A percentile compares a stretch with the other conserved stretches of the same genome.
These are phyloP conservation scores for Conus betulinus DNA, from an alignment of 1,140 invertebrate species.

Conservation along the genomic window DNA sequence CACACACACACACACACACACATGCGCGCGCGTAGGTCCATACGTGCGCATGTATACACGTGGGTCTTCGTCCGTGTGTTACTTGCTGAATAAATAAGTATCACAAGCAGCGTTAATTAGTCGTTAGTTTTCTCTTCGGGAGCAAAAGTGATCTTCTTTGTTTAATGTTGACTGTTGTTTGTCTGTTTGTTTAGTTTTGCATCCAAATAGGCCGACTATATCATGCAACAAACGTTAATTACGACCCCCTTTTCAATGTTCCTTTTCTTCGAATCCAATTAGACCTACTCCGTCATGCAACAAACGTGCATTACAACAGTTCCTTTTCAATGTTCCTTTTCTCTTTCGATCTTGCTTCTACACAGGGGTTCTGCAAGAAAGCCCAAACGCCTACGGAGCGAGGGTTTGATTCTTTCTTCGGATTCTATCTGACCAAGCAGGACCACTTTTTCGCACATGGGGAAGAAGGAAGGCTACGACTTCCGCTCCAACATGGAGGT, in stretches of 20 bases:
- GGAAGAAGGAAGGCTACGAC: slow-evolving; percentile 23
- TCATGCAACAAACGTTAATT: not conserved
- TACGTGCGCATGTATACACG: too few relatives aligned
- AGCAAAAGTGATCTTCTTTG: too few relatives aligned
- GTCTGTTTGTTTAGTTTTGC: too few relatives aligned
- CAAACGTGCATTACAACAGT: not conserved
- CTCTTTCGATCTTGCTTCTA: not conserved
- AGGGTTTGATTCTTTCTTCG: slow-evolving; percentile 67
- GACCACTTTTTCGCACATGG: slow-evolving; percentile 54
- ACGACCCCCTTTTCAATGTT: too few relatives aligned
- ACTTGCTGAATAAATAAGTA: too few relatives aligned
- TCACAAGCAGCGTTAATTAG: too few relatives aligned
- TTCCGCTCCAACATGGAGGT: not conserved
- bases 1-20: too few relatives aligned
- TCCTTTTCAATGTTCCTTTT: too few relatives aligned
- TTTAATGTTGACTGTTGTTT: too few relatives aligned
- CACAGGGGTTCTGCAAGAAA: slow-evolving; percentile 61
- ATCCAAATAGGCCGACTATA: not conserved
- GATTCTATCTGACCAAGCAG: slow-evolving; percentile 52
- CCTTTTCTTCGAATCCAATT: not conserved
- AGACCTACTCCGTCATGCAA: not conserved
- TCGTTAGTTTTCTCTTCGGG: too few relatives aligned
- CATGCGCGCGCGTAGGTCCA: too few relatives aligned
- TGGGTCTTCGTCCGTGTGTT: too few relatives aligned
- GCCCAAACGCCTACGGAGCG: slow-evolving; percentile 56